Evolutionary conservation across 2,113 vertebrate genomes (phyloP).

Genomic region (Malurus cyaneus): DNA sequence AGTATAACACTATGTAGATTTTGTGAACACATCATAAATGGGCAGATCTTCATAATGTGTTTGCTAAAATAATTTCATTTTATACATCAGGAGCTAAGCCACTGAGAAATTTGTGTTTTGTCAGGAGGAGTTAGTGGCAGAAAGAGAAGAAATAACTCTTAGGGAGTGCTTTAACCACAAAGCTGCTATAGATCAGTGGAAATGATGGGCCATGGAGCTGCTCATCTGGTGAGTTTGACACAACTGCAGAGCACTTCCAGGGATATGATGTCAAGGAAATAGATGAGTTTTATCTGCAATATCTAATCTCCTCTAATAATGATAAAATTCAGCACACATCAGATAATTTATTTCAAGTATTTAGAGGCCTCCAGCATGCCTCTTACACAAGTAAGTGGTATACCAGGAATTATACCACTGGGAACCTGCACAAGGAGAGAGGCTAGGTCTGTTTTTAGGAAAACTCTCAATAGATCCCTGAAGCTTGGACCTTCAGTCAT

Average conservation of each 20-base stretch:
- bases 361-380: not conserved
- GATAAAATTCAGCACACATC: not conserved
- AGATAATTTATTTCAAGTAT: not conserved
- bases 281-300: not conserved
- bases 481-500: not conserved
- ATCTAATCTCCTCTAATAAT: not conserved
- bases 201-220: not conserved
- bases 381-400: not conserved
- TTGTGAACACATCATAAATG: not conserved
- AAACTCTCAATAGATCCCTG: not conserved
- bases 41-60: not conserved
- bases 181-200: not conserved
- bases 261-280: not conserved
- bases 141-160: not conserved
- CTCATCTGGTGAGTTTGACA: not conserved
- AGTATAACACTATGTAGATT: not conserved
- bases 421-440: not conserved
- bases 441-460: not conserved
- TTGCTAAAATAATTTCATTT: not conserved
- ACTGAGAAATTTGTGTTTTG: not conserved
- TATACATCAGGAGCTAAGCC: not conserved
- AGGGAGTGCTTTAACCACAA: not conserved
- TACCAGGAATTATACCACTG: not conserved
- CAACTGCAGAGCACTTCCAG: not conserved
- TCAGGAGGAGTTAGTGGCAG: not conserved